Base-by-base conservation (phyloP, 1,140 invertebrate genomes). In the Hylaeus anthracinus region DNA sequence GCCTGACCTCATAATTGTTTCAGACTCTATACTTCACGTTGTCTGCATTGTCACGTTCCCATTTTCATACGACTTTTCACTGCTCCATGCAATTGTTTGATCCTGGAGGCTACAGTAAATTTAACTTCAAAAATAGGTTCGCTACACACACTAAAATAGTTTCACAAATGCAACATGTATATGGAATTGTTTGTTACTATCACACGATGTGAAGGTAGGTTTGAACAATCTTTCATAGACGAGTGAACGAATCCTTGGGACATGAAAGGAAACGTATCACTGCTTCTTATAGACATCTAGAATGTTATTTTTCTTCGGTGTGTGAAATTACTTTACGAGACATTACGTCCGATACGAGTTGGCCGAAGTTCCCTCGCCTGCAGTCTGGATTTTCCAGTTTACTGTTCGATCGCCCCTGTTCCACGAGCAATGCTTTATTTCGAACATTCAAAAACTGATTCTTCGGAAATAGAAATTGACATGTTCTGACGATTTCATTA, bases 301-400 rank as follows among this genome's bases (percentile, higher is more conserved):
- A 64, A n/a, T 64, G 37, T 26, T 63, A 65, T 74, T 45, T 41
- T 55, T 55, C 72, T 73, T 58, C 6, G n/a, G 41, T 4, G 55
- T 3, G 3, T 1, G 55, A 76, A 76, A 45, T 55, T 66, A n/a
- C n/a, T 67, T 60, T 60, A 58, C 55, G 64, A 26, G 43, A n/a
- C 15, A 45, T 14, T 12, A 6, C 53, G 14, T 67, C 6, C 37
- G 37, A 41, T 66, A 66, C 48, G 51, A 53, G 8, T 66, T 55
- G 15, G 3, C 26, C 43, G 12, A 61, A 67, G 14, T 67, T 60
- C 9, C 51, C 2, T n/a, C 26, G 41, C 14, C 56, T 56, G 9
- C 39, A 73, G 45, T 26, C 26, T 37, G 45, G 55, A 69, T 69
- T 77, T 69, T 43, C 26, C 43, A 41, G 9, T 67, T 67, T 15